These are phyloP conservation scores for Chrysodeixis includens DNA, from an alignment of 2,888 invertebrate genomes.

Conservation along the genomic window DNA sequence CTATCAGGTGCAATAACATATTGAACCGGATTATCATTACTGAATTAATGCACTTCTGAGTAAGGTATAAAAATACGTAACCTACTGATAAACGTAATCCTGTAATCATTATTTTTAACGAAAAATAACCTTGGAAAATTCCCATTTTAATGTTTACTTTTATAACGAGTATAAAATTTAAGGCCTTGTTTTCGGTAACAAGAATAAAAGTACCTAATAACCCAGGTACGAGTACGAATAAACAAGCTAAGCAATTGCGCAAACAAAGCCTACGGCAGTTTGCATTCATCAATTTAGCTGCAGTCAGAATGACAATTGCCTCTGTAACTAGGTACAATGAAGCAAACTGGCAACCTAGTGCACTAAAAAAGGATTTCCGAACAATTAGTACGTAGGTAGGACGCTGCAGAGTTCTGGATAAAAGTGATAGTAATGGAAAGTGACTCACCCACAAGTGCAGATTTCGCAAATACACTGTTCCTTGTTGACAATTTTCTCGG, in stretches of 20 bases:
- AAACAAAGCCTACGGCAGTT: slow-evolving; percentile 16
- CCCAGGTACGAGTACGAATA: not conserved
- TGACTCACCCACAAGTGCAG: slow-evolving; percentile 96
- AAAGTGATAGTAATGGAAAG: slow-evolving; percentile 2
- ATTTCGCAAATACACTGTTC: slow-evolving; percentile 97
- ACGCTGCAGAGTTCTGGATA: not conserved
- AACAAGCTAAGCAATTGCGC: slow-evolving; percentile 1
- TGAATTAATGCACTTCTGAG: slow-evolving; percentile 42
- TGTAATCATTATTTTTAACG: slow-evolving; percentile 45
- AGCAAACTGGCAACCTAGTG: slow-evolving; percentile 3
- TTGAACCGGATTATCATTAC: slow-evolving; percentile 34
- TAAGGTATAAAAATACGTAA: slow-evolving; percentile 22
- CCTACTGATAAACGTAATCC: slow-evolving; percentile 24
- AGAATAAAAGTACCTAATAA: slow-evolving; percentile 38
- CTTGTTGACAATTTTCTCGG: slow-evolving; percentile 85
- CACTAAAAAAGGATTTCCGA: slow-evolving; percentile 58
- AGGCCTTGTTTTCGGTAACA: slow-evolving; percentile 9
- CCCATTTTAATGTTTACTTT: not conserved
- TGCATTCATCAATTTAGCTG: slow-evolving; percentile 34
- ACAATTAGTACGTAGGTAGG: slow-evolving; percentile 36
- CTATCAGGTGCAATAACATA: slow-evolving; percentile 52
- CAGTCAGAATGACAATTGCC: slow-evolving; percentile 31
- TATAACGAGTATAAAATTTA: not conserved
- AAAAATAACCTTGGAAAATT: not conserved
- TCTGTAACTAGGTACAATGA: slow-evolving; percentile 11